Evolutionary conservation across 2,797 vertebrate genomes (phyloP).

Genomic region (Australoheros facetus): DNA sequence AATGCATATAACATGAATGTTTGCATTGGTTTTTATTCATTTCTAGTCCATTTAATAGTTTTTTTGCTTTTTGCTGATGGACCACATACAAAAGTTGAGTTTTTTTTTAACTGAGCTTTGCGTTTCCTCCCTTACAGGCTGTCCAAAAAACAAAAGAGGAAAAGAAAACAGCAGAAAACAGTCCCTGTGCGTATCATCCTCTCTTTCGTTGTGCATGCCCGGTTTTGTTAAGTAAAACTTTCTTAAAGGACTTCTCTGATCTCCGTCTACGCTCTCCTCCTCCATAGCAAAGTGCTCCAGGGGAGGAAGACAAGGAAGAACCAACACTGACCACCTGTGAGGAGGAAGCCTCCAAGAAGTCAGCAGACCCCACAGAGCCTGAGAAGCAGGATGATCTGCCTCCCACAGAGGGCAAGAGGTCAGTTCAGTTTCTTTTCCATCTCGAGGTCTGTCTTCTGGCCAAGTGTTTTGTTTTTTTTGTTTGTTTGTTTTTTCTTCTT

Average conservation of each 20-base stretch:
- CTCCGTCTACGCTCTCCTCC: background rate
- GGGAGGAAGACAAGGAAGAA: slow-evolving; percentile 43
- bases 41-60: background rate
- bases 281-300: slow-evolving; percentile 44
- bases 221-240: background rate
- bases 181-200: slow-evolving; percentile 73
- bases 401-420: slow-evolving; percentile 74
- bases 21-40: too few species aligned
- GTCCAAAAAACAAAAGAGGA: slow-evolving; percentile 95
- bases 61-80: background rate
- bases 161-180: slow-evolving; percentile 87
- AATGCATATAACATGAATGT: too few species aligned
- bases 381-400: slow-evolving; percentile 45
- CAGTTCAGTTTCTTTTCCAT: background rate
- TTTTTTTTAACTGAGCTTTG: background rate
- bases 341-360: slow-evolving; percentile 34
- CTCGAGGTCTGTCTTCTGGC: background rate
- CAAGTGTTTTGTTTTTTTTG: background rate
- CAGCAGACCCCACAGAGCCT: slow-evolving; percentile 36
- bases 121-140: slow-evolving; percentile 71
- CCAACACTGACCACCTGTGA: slow-evolving; percentile 19
- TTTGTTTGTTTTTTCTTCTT: background rate
- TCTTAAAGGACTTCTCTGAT: background rate
- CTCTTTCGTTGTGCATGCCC: background rate
- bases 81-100: background rate